phyloP scores from a whole-genome alignment of 1,140 invertebrate genomes.

The Aphis craccivora region DNA sequence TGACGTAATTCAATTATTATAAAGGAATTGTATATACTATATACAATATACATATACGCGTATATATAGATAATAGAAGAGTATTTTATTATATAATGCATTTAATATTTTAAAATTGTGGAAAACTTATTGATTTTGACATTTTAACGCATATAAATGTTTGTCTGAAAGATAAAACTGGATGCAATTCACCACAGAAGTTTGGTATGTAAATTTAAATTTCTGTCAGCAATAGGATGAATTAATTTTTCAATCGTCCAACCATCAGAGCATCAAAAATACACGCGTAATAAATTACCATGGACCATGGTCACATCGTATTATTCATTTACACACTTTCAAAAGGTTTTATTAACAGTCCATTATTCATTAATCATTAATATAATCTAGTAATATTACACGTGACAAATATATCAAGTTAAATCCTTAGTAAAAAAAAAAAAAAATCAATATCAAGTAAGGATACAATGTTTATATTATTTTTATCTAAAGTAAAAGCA shows the following conservation, averaged over 20 bases:
- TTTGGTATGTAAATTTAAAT: conserved; percentile 32
- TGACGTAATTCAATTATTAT: not conserved
- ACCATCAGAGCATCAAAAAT: not conserved
- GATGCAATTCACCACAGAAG: not conserved
- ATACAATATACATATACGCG: not conserved
- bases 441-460: too few relatives aligned
- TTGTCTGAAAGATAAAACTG: not conserved
- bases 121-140: not conserved
- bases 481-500: not conserved
- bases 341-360: not conserved
- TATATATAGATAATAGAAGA: not conserved
- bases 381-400: not conserved
- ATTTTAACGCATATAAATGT: not conserved
- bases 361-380: not conserved
- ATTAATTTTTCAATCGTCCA: conserved; percentile 29
- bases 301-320: not conserved
- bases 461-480: not conserved
- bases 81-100: not conserved
- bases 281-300: not conserved
- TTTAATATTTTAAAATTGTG: not conserved
- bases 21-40: not conserved
- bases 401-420: not conserved
- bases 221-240: not conserved
- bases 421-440: not conserved
- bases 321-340: not conserved